Conservation (phyloP, 2,888 invertebrate genomes). For the Mesochorus sp. region DNA sequence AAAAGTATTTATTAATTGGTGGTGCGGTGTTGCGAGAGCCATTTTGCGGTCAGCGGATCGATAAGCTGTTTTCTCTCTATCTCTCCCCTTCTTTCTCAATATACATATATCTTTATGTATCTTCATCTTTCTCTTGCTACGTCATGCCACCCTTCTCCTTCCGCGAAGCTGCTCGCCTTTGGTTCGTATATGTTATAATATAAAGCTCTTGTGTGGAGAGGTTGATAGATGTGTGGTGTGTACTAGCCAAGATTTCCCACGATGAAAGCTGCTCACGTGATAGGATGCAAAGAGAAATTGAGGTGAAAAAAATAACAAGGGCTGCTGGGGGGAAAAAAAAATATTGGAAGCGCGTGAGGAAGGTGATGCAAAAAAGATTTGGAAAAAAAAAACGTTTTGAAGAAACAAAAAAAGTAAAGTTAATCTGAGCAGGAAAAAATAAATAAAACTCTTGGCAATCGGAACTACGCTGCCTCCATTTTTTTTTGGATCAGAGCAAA, state of each 20-base stretch:
- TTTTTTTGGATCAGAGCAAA: not conserved
- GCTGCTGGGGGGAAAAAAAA: not conserved
- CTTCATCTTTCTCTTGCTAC: not conserved
- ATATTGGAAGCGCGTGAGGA: not conserved
- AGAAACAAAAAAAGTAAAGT: not conserved
- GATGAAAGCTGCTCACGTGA: not conserved
- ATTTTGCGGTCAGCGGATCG: constrained; percentile 41
- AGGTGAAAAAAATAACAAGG: not conserved
- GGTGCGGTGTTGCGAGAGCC: constrained; percentile 10
- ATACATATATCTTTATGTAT: too few relatives aligned
- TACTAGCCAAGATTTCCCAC: constrained; percentile 1
- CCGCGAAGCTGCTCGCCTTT: not conserved
- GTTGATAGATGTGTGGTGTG: not conserved
- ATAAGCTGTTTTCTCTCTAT: constrained; percentile 2
- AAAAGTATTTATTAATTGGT: constrained; percentile 40
- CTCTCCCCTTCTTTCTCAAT: too few relatives aligned
- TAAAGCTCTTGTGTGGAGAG: not conserved
- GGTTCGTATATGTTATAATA: not conserved
- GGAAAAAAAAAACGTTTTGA: not conserved
- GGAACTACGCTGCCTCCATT: constrained; percentile 32
- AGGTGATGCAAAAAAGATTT: not conserved
- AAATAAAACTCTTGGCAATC: constrained; percentile 12
- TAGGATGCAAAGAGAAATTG: not conserved
- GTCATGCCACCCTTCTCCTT: not conserved
- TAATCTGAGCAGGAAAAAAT: not conserved